Evolutionary conservation across 2,888 invertebrate species (phyloP).

Genomic region (Lasioglossum malachurum): DNA sequence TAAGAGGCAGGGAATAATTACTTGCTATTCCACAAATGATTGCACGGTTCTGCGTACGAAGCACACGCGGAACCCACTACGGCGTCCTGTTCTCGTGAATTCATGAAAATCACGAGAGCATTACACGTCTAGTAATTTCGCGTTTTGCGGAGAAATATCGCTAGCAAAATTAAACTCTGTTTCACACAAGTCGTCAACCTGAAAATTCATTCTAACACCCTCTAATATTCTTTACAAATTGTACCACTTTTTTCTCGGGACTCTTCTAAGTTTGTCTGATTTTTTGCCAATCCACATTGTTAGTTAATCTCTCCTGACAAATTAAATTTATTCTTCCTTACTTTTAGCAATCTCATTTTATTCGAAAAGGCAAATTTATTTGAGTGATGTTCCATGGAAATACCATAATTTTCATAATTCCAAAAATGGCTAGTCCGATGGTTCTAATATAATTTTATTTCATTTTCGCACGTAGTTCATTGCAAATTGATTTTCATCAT

Average conservation of each 20-base stretch:
- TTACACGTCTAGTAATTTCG: constrained; percentile 19
- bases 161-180: background rate
- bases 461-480: too few species aligned
- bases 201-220: background rate
- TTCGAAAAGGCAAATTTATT: too few species aligned
- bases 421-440: too few species aligned
- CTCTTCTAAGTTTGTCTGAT: background rate
- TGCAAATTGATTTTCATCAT: background rate
- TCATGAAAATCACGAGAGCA: constrained; percentile 31
- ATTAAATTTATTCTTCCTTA: too few species aligned
- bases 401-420: too few species aligned
- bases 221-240: background rate
- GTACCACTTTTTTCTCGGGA: background rate
- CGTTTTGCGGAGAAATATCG: background rate
- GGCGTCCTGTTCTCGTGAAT: background rate
- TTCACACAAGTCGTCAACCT: background rate
- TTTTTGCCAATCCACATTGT: too few species aligned
- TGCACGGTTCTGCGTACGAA: background rate
- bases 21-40: background rate
- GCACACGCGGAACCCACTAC: background rate
- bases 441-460: too few species aligned
- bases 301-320: too few species aligned
- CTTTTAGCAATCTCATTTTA: too few species aligned
- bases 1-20: background rate
- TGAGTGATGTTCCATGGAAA: too few species aligned